Evolutionary conservation across 2,113 vertebrate genomes (phyloP).

Genomic region (Uropsilus gracilis): DNA sequence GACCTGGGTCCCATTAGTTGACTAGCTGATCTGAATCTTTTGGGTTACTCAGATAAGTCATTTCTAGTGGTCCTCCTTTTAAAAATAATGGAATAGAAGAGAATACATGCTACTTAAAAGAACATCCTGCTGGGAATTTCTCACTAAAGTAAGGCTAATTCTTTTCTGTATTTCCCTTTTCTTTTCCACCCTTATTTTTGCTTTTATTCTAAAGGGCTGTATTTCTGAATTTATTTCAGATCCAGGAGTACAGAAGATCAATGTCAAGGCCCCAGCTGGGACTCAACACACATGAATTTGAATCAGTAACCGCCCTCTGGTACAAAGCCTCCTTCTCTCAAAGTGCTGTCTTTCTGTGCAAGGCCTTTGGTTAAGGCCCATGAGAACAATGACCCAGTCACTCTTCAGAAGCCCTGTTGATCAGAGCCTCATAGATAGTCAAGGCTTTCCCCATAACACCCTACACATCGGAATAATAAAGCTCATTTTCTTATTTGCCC

Average conservation of each 20-base stretch:
- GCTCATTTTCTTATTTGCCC: conserved; percentile 54
- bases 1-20: conserved; percentile 78
- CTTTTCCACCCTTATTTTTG: conserved; percentile 68
- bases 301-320: conserved; percentile 64
- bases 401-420: conserved; percentile 53
- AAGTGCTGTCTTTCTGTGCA: conserved; percentile 56
- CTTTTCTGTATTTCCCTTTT: conserved; percentile 62
- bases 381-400: conserved; percentile 62
- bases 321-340: conserved; percentile 62
- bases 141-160: conserved; percentile 65
- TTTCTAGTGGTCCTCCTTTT: conserved; percentile 67
- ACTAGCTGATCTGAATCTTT: conserved; percentile 79
- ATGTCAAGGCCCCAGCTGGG: conserved; percentile 64
- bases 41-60: conserved; percentile 74
- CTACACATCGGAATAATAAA: conserved; percentile 41
- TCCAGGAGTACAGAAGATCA: conserved; percentile 67
- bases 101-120: conserved; percentile 70
- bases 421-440: conserved; percentile 52
- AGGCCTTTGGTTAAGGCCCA: conserved; percentile 63
- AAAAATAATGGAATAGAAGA: conserved; percentile 76
- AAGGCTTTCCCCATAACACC: conserved; percentile 59
- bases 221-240: conserved; percentile 74
- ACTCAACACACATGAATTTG: conserved; percentile 66
- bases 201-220: conserved; percentile 63
- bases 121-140: conserved; percentile 65